phyloP scores from a whole-genome alignment of 1,140 invertebrate species.

The Drosophila burlai region DNA sequence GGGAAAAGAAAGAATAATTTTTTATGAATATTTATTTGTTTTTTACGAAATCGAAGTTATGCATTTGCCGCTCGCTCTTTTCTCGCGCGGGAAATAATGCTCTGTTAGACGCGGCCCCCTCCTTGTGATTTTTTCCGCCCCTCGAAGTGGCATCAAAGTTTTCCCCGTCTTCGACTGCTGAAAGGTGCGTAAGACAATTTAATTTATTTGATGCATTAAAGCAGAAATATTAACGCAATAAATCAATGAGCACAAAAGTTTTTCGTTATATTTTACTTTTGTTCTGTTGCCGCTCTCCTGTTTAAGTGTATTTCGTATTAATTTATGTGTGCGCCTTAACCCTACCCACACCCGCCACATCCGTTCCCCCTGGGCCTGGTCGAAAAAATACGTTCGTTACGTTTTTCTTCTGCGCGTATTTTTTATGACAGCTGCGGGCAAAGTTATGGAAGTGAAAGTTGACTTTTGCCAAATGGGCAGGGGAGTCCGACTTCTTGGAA shows the following conservation, averaged over 20 bases:
- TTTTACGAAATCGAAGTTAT: conserved; percentile 80
- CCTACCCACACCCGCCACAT: conserved; percentile 8
- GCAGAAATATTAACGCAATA: conserved; percentile 82
- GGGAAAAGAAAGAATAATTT: conserved; percentile 57
- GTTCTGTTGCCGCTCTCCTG: conserved; percentile 16
- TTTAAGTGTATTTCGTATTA: conserved; percentile 65
- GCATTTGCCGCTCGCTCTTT: conserved; percentile 59
- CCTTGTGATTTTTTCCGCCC: not conserved
- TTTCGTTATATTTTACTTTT: conserved; percentile 18
- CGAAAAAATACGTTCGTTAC: conserved; percentile 16
- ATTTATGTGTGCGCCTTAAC: conserved; percentile 67
- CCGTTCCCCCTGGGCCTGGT: conserved; percentile 20
- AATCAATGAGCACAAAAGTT: conserved; percentile 72
- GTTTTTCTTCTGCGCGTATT: conserved; percentile 41
- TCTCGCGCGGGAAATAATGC: conserved; percentile 26
- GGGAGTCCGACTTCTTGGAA: not conserved
- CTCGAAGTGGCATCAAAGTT: conserved; percentile 63
- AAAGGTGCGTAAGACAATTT: conserved; percentile 83
- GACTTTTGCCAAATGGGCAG: conserved; percentile 30
- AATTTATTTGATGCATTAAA: conserved; percentile 84
- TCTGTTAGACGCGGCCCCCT: conserved; percentile 9
- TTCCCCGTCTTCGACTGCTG: conserved; percentile 39
- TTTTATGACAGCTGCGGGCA: conserved; percentile 70
- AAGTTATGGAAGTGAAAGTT: conserved; percentile 66
- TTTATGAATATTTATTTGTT: conserved; percentile 84